Conservation (phyloP, 1,140 invertebrate genomes). For the Caerostris darwini region DNA sequence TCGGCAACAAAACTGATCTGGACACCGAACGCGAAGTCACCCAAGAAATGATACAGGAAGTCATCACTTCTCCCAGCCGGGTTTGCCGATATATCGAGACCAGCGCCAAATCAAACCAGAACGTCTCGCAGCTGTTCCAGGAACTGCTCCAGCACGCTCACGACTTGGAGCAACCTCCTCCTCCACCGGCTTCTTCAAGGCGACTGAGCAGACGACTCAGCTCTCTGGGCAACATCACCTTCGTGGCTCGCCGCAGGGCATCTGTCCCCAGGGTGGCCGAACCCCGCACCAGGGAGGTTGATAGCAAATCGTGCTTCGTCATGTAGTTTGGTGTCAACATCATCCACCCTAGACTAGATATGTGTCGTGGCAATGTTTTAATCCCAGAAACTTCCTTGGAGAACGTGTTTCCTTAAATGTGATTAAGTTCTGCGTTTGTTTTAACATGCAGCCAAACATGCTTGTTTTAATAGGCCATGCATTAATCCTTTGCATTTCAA, state of each 20-base stretch:
- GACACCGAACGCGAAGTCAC: conserved; percentile 82
- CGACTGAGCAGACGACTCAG: conserved; percentile 75
- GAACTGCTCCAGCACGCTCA: conserved; percentile 79
- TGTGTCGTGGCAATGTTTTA: no score
- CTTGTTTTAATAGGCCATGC: no score
- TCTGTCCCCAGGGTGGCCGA: conserved; percentile 54
- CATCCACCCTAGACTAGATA: no score
- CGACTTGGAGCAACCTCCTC: conserved; percentile 55
- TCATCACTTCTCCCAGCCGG: conserved; percentile 76
- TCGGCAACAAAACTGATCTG: conserved; percentile 94
- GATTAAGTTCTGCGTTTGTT: not conserved
- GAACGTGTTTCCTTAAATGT: not conserved
- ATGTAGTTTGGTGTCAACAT: not conserved
- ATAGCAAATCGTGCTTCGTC: conserved; percentile 28
- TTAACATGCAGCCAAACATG: not conserved
- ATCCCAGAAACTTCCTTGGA: not conserved
- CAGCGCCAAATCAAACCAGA: conserved; percentile 80
- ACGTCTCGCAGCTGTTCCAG: conserved; percentile 80
- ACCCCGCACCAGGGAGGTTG: not conserved
- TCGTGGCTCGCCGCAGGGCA: conserved; percentile 65
- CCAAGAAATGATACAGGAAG: conserved; percentile 78
- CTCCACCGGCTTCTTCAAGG: conserved; percentile 30
- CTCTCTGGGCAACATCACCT: conserved; percentile 77
- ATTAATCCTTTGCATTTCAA: no score
- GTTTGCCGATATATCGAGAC: conserved; percentile 80